Conservation (phyloP, 2,888 invertebrate genomes). For the Drosophila borborema region DNA sequence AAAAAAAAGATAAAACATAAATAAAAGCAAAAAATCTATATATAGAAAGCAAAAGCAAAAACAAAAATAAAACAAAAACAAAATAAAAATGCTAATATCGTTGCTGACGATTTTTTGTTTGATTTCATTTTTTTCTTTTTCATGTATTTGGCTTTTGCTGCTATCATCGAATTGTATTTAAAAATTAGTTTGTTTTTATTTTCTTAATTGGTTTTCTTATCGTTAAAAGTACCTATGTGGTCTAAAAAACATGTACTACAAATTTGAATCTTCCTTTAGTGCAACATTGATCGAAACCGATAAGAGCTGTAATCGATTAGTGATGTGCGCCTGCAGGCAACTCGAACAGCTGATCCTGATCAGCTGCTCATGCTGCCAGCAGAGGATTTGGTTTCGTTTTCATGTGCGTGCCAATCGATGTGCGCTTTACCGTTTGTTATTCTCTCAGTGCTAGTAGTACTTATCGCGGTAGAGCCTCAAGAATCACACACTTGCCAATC, state of each 20-base stretch:
- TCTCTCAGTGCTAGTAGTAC: not conserved
- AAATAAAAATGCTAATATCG: constrained; percentile 35
- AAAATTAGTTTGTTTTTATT: constrained; percentile 3
- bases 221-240: not conserved
- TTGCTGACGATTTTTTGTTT: constrained; percentile 44
- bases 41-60: constrained; percentile 52
- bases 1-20: not conserved
- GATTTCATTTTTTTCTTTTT: constrained; percentile 15
- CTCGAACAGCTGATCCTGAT: not conserved
- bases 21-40: constrained; percentile 33
- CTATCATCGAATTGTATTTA: constrained; percentile 16
- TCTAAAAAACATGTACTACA: not conserved
- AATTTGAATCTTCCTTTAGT: not conserved
- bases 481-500: constrained; percentile 11
- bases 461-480: constrained; percentile 18
- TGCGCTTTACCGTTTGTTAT: not conserved
- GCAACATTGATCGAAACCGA: not conserved
- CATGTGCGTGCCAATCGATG: not conserved
- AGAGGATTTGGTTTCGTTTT: constrained; percentile 8
- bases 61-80: constrained; percentile 17
- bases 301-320: not conserved
- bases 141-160: not conserved
- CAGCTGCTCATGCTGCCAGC: not conserved
- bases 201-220: constrained; percentile 3
- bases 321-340: not conserved